A percentile compares a stretch with the other conserved stretches of the same genome.
Evolutionary conservation across 1,140 invertebrate species (phyloP).

Genomic region (Atta cephalotes): DNA sequence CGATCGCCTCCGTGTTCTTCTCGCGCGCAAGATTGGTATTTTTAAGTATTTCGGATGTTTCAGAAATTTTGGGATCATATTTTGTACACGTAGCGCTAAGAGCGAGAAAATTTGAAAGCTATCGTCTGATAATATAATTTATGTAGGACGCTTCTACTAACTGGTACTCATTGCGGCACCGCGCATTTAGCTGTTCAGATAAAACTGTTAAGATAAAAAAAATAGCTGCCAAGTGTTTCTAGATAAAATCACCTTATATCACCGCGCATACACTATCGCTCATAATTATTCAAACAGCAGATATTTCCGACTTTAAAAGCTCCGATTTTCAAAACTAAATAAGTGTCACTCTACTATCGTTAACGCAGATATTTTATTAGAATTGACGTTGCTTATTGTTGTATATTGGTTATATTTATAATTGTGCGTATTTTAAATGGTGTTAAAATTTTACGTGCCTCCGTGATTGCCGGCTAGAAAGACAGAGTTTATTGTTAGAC

Average conservation of each 20-base stretch:
- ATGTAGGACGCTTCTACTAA: background rate
- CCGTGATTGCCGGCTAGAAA: background rate
- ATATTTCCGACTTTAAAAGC: too few relatives aligned
- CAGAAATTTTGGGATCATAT: constrained; percentile 31
- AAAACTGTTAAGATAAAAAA: background rate
- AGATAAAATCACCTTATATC: background rate
- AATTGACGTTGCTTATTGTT: too few relatives aligned
- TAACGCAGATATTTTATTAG: too few relatives aligned
- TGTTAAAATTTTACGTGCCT: too few relatives aligned
- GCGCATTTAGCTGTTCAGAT: background rate
- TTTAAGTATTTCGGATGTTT: constrained; percentile 35
- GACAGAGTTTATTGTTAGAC: background rate
- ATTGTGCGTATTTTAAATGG: too few relatives aligned
- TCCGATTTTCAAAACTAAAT: too few relatives aligned
- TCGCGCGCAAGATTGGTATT: constrained; percentile 23
- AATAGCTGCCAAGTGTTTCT: constrained; percentile 1
- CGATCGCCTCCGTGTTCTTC: background rate
- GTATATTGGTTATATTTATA: too few relatives aligned
- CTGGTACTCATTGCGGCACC: too few relatives aligned
- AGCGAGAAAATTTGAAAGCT: constrained; percentile 4
- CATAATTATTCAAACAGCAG: too few relatives aligned
- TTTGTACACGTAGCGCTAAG: background rate
- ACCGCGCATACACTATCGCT: too few relatives aligned
- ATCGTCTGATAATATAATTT: constrained; percentile 29
- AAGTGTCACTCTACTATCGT: too few relatives aligned